Evolutionary conservation across 2,113 vertebrate species (phyloP), one percentile per base, ranked within the genome.

Genomic region (Petromus typicus): DNA sequence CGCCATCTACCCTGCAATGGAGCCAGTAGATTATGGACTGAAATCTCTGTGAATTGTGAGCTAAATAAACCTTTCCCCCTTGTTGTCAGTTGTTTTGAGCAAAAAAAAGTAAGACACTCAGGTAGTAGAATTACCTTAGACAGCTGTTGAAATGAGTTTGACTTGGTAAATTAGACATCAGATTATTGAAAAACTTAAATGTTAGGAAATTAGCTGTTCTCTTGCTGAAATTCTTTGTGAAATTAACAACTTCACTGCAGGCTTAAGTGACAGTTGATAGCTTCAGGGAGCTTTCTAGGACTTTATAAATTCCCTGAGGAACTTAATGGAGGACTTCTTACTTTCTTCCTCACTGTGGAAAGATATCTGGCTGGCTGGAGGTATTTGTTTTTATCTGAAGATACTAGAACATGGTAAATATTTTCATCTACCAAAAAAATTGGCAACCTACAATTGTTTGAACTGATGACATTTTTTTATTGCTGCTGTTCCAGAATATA

Each of bases 341-440:
- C 43, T 1, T 11, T 40, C 20, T 3, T 37, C 48, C 34, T 54
- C 34, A 40, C 34, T 71, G 4, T 71, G 16, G 75, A 95, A 78
- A 89, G 25, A 20, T 87, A 67, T 6, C 56, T 90, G 14, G 16
- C 25, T 90, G 61, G 30, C n/a, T 9, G 30, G 48, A 18, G 20
- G 34, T 59, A 76, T 76, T 64, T 66, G 54, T 89, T 86, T 51
- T 56, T 75, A 79, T 79, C 32, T 67, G 56, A 94, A 89, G 67
- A 63, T 22, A 34, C 43, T 67, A 54, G 54, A 91, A 93, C 63
- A 12, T 67, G 73, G 45, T 83, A 83, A 80, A 85, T 92, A 80
- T 86, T 91, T 78, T 89, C 17, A 91, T 82, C 48, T 73, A 5
- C 34, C 12, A 22, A 23, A 30, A 27, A 91, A 63, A 32, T 6